Conservation (phyloP, 2,888 invertebrate species). For the Andrena trimmerana region DNA sequence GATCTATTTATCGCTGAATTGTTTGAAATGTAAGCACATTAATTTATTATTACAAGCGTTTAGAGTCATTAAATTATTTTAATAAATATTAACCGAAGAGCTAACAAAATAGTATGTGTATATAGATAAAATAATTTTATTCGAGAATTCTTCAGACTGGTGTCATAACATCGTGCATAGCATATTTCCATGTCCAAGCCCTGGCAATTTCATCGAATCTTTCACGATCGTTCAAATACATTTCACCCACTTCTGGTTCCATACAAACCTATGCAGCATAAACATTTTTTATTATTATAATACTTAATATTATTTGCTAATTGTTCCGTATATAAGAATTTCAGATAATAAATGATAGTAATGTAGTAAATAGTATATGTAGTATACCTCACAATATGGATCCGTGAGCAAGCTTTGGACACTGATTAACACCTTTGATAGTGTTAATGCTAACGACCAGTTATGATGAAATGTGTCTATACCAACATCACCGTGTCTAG, state of each 20-base stretch:
- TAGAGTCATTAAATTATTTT: not conserved
- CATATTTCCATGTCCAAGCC: constrained; percentile 96
- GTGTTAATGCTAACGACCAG: constrained; percentile 97
- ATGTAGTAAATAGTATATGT: not conserved
- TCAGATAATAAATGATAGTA: constrained; percentile 1
- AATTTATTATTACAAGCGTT: constrained; percentile 7
- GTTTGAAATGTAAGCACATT: not conserved
- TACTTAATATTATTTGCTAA: not conserved
- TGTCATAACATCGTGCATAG: constrained; percentile 90
- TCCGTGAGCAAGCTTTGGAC: constrained; percentile 96
- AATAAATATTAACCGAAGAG: constrained; percentile 11
- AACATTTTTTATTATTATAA: constrained; percentile 28
- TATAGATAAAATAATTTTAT: constrained; percentile 29
- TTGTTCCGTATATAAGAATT: not conserved
- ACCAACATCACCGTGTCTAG: constrained; percentile 97
- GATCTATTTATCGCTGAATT: not conserved
- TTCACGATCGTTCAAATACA: constrained; percentile 90
- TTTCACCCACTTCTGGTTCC: constrained; percentile 93
- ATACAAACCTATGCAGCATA: constrained; percentile 90
- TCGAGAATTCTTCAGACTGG: constrained; percentile 69
- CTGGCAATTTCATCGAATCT: constrained; percentile 93
- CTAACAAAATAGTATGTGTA: constrained; percentile 2
- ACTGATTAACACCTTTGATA: constrained; percentile 95
- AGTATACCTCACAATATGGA: constrained; percentile 92
- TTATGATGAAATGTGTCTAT: constrained; percentile 98